A percentile compares a stretch with the other conserved stretches of the same genome.
Evolutionary conservation across 2,113 vertebrate species (phyloP).

Genomic region (Corythaixoides concolor): DNA sequence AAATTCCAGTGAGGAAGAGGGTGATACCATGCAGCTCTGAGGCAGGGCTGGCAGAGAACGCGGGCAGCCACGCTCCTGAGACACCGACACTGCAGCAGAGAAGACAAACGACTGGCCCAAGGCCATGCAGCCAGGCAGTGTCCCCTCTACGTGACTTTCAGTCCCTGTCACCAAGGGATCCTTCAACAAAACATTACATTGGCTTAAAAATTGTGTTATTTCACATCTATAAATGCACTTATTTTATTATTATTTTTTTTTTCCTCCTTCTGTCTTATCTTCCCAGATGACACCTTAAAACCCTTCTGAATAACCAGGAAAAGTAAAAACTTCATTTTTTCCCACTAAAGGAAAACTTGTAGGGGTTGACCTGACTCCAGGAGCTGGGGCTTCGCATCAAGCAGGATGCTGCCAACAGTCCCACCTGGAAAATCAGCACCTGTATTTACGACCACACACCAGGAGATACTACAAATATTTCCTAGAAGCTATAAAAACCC

Average conservation of each 20-base stretch:
- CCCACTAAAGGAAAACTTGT: accelerated
- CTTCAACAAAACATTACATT: background rate
- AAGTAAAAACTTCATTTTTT: background rate
- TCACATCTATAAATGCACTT: background rate
- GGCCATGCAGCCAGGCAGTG: background rate
- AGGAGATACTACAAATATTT: background rate
- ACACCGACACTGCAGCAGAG: background rate
- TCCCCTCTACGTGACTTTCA: conserved; percentile 11
- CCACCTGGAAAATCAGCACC: background rate
- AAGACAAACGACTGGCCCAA: background rate
- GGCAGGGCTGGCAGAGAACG: background rate
- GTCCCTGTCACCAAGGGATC: background rate
- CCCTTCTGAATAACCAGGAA: background rate
- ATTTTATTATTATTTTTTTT: background rate
- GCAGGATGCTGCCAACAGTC: background rate
- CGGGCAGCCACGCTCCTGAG: background rate
- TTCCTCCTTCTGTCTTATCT: background rate
- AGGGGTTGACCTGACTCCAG: background rate
- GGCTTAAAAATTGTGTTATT: background rate
- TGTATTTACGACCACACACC: background rate
- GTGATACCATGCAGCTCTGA: background rate
- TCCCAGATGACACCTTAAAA: background rate
- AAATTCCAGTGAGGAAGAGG: background rate
- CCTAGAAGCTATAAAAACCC: conserved; percentile 4
- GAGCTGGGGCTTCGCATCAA: background rate